Evolutionary conservation across 2,888 invertebrate species (phyloP), one percentile per base, ranked within the genome.

Genomic region (Erebia aethiops): DNA sequence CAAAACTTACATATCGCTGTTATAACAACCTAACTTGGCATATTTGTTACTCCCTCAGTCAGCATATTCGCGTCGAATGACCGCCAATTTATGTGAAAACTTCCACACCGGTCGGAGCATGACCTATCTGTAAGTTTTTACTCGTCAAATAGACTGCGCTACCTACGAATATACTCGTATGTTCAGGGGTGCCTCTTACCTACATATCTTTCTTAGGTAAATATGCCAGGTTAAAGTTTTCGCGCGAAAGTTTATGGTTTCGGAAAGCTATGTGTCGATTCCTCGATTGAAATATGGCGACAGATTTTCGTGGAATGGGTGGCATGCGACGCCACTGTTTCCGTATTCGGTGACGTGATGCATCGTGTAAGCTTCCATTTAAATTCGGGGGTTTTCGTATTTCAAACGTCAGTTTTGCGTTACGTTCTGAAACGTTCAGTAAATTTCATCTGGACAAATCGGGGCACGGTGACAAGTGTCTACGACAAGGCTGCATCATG

Each of bases 311-410:
- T 82, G 82, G 80, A 73, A 73, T 75, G 77, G 78, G 79, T 75
- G 79, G 79, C 77, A 77, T 94, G 95, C 95, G 95, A 95, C 95
- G 95, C 94, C 91, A 93, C 94, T 94, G 95, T 94, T 95, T 95
- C 95, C 94, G 94, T 93, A 80, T 80, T 79, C 76, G 78, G 78
- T 80, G 78, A 77, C 77, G 82, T 84, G 84, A 83, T 84, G 84
- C 94, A 84, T 84, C 80, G 82, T 81, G 81, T 76, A 75, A 79
- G 79, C 79, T 79, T 79, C 82, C 80, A 83, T 84, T 80, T 80
- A 78, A 80, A 79, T 79, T 79, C 77, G 81, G 80, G 80, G 80
- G 77, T 79, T 78, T 77, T 81, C 82, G 79, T 81, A 83, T 83
- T 81, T 84, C 80, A 80, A 77, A 78, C 74, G 77, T 74, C 76